Evolutionary conservation across 2,888 invertebrate species (phyloP), one percentile per base, ranked within the genome.

Genomic region (Drosophila buzzatii): DNA sequence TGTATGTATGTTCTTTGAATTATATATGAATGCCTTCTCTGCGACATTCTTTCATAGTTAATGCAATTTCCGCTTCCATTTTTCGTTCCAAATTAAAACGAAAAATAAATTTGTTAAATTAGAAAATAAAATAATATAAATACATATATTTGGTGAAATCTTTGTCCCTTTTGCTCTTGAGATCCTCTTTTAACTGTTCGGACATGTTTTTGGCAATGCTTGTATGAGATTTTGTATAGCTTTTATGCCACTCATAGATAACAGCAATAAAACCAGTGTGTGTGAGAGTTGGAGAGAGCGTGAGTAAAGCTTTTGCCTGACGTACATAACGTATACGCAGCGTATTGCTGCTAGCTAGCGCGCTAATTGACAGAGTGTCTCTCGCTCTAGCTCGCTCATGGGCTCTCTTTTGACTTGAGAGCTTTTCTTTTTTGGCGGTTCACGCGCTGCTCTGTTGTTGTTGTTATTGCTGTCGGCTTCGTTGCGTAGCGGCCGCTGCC

Each of bases 321-420:
- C 65, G 59, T 62, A 65, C 44, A 65, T 68, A 49, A 56, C 71
- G 75, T 76, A 72, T 79, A 79, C 79, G 79, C 79, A 79, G 20
- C 66, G 76, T 66, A 66, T 44, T 49, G 1, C 65, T 33, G 67
- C 59, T 49, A 35, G 70, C 69, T 67, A 58, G 27, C 41, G 62
- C 61, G 61, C 78, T 73, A 76, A 82, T 85, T 90, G 90, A 83
- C 90, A 85, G 81, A 73, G 79, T 81, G 83, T 81, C 68, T 35
- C 67, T 53, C 56, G 37, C 64, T 59, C 70, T 55, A 37, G 35
- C 58, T 53, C 20, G 31, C 47, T 16, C 23, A 56, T 37, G 35
- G 42, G 33, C 55, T 51, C 74, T 59, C 68, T 56, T 52, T 53
- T 62, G 16, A 20, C 20, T 39, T 33, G 41, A 23, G 44, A 79